Conservation (phyloP, 2,888 invertebrate species). For the Cylloceria caligata region DNA sequence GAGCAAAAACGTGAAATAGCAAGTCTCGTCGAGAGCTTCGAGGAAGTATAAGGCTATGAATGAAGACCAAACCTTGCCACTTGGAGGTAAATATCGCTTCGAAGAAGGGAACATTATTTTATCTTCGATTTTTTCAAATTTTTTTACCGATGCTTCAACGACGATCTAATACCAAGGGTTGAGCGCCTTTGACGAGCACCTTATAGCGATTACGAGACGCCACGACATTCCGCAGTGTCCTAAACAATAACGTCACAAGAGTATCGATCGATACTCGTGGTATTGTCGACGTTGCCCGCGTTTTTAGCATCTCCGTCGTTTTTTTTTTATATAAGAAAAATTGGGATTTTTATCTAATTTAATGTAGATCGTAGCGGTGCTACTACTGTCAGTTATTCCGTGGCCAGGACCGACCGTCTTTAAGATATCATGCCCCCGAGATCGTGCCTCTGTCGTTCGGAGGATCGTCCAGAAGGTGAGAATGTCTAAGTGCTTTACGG, state of each 20-base stretch:
- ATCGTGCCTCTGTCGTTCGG: constrained; percentile 94
- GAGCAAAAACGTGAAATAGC: constrained; percentile 45
- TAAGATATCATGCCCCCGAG: constrained; percentile 94
- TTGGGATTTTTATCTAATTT: constrained; percentile 45
- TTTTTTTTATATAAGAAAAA: background rate
- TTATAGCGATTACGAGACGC: constrained; percentile 39
- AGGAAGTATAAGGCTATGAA: constrained; percentile 88
- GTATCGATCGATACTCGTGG: constrained; percentile 45
- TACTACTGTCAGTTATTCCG: constrained; percentile 93
- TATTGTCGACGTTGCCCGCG: background rate
- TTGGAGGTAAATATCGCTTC: constrained; percentile 89
- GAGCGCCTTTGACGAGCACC: background rate
- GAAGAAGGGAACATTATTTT: background rate
- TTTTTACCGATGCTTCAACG: background rate
- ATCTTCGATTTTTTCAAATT: background rate
- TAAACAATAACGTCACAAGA: constrained; percentile 49
- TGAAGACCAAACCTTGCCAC: constrained; percentile 94
- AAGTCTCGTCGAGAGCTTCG: constrained; percentile 70
- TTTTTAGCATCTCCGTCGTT: constrained; percentile 7
- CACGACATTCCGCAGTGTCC: constrained; percentile 53
- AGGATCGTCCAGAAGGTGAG: constrained; percentile 92
- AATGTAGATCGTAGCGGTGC: constrained; percentile 91
- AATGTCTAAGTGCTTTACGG: background rate
- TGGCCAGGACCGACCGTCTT: constrained; percentile 95
- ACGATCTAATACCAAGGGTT: constrained; percentile 4